These are phyloP conservation scores for Orientallactaga sibirica DNA, from an alignment of 2,797 vertebrate genomes.

Conservation along the genomic window DNA sequence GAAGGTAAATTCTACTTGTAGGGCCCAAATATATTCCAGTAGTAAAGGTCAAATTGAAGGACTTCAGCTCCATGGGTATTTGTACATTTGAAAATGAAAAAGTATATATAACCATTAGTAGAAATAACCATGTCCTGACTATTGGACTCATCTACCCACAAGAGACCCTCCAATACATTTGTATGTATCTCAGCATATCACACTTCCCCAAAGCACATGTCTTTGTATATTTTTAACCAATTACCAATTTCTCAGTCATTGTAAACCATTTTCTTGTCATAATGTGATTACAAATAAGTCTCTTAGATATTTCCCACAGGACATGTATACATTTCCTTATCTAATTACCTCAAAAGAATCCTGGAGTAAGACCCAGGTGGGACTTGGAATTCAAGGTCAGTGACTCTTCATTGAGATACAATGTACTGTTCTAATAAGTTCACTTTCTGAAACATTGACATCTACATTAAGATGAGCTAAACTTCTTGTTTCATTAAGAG, in stretches of 20 bases:
- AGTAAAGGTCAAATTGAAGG: neutral
- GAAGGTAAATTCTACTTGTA: slow-evolving; percentile 23
- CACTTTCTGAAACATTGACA: slow-evolving; percentile 41
- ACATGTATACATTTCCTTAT: neutral
- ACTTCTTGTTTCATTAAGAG: slow-evolving; percentile 24
- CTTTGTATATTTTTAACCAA: neutral
- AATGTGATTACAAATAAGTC: slow-evolving; percentile 1
- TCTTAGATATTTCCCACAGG: neutral
- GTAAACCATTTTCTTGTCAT: slow-evolving; percentile 5
- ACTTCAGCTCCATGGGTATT: neutral
- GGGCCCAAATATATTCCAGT: slow-evolving; percentile 12
- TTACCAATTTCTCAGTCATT: neutral
- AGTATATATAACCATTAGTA: neutral
- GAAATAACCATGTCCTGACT: slow-evolving; percentile 33
- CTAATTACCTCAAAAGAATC: neutral
- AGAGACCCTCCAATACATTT: slow-evolving; percentile 1
- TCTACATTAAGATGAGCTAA: slow-evolving; percentile 44
- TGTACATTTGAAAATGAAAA: slow-evolving; percentile 42
- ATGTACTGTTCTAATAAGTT: slow-evolving; percentile 35
- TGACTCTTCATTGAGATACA: slow-evolving; percentile 33
- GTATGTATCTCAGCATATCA: neutral
- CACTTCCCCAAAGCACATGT: neutral
- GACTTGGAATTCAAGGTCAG: slow-evolving; percentile 45
- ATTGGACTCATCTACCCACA: slow-evolving; percentile 6
- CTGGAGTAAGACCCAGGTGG: neutral